phyloP scores from a whole-genome alignment of 2,888 invertebrate genomes.

The Acleris holmiana region DNA sequence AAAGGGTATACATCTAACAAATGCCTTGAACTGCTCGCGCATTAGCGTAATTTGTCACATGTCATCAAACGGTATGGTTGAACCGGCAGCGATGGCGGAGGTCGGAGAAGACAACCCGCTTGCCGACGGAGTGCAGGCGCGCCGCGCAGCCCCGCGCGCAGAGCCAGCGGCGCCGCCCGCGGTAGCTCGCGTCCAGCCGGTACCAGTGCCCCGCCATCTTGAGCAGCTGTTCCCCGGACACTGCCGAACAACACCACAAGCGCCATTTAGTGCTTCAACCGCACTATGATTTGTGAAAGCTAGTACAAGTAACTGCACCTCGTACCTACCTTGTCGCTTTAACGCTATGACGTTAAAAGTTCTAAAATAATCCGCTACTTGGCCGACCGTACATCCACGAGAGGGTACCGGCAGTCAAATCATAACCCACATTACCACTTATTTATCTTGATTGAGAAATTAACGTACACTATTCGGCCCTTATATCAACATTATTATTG shows the following conservation, averaged over 20 bases:
- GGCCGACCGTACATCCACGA: too few relatives aligned
- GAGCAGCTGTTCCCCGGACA: conserved; percentile 54
- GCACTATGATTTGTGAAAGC: background rate
- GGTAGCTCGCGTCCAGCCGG: conserved; percentile 66
- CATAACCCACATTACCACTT: too few relatives aligned
- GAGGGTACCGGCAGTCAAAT: too few relatives aligned
- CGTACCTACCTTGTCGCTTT: too few relatives aligned
- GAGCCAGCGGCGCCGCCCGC: conserved; percentile 69
- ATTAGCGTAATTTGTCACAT: background rate
- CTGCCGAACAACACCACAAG: conserved; percentile 37
- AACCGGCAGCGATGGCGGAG: conserved; percentile 63
- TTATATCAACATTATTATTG: too few relatives aligned
- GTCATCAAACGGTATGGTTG: conserved; percentile 59
- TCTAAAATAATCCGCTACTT: too few relatives aligned
- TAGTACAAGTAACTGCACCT: background rate
- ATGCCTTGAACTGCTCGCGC: background rate
- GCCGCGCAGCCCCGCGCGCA: conserved; percentile 77
- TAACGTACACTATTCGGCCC: too few relatives aligned
- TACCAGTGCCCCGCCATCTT: conserved; percentile 74
- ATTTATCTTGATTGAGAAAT: too few relatives aligned
- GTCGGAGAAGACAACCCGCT: conserved; percentile 70
- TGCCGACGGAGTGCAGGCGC: conserved; percentile 71
- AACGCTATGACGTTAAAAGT: too few relatives aligned
- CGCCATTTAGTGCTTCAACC: conserved; percentile 11
- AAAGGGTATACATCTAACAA: too few relatives aligned